A percentile compares a stretch with the other conserved stretches of the same genome.
phyloP scores from a whole-genome alignment of 2,888 invertebrate species.

The Scaptomyza parva region DNA sequence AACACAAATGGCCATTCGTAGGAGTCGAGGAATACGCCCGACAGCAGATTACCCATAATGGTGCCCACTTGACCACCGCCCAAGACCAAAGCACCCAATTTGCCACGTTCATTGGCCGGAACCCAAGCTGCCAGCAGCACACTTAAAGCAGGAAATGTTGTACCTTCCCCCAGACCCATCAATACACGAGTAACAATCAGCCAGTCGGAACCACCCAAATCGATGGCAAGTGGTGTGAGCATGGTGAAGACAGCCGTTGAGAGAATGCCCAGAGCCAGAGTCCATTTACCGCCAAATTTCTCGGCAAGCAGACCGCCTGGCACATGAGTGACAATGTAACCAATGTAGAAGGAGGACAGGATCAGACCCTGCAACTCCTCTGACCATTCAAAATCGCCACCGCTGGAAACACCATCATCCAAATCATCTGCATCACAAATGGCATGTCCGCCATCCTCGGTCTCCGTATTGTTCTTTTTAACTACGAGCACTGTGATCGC shows the following conservation, averaged over 20 bases:
- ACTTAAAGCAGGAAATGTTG: slow-evolving; percentile 93
- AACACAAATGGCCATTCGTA: slow-evolving; percentile 92
- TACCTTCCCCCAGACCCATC: slow-evolving; percentile 94
- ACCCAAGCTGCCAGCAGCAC: slow-evolving; percentile 93
- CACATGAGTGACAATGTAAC: slow-evolving; percentile 92
- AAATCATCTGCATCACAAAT: slow-evolving; percentile 75
- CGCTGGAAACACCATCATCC: slow-evolving; percentile 33
- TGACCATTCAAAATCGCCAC: slow-evolving; percentile 87
- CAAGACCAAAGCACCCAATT: slow-evolving; percentile 91
- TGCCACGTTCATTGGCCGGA: slow-evolving; percentile 90
- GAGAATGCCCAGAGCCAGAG: slow-evolving; percentile 92
- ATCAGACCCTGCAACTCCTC: slow-evolving; percentile 91
- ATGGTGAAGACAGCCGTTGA: slow-evolving; percentile 93
- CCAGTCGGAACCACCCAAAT: slow-evolving; percentile 87
- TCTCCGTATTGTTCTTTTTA: slow-evolving; percentile 70
- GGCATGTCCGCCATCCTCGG: slow-evolving; percentile 42
- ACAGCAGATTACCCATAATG: slow-evolving; percentile 88
- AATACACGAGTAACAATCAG: slow-evolving; percentile 91
- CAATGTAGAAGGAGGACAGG: slow-evolving; percentile 93
- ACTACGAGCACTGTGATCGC: slow-evolving; percentile 90
- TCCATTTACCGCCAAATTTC: slow-evolving; percentile 93
- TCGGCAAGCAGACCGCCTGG: slow-evolving; percentile 93
- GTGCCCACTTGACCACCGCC: slow-evolving; percentile 90
- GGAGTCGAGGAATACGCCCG: slow-evolving; percentile 89
- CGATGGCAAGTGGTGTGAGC: slow-evolving; percentile 91